Evolutionary conservation across 1,140 invertebrate genomes (phyloP).

Genomic region (Heliothis virescens): DNA sequence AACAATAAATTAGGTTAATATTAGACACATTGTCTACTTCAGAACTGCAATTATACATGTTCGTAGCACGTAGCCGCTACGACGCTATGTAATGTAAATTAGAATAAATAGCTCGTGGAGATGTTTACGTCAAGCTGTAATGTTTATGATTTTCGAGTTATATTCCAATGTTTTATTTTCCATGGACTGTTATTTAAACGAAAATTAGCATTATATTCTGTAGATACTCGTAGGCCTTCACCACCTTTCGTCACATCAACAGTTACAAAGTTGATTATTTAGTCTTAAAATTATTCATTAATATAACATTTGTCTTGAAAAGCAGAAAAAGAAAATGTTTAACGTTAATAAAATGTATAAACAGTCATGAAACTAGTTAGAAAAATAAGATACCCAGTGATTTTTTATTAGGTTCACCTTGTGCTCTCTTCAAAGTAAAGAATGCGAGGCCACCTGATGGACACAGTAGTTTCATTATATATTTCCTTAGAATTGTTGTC

Average conservation of each 20-base stretch:
- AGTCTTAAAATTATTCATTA: too few relatives aligned
- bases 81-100: background rate
- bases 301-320: too few relatives aligned
- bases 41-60: background rate
- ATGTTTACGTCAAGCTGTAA: background rate
- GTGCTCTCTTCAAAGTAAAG: background rate
- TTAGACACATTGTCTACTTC: background rate
- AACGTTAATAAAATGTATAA: too few relatives aligned
- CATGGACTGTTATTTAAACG: background rate
- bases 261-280: too few relatives aligned
- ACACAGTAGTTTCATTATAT: background rate
- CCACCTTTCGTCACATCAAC: too few relatives aligned
- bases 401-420: background rate
- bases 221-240: background rate
- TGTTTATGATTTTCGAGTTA: background rate
- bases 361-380: too few relatives aligned
- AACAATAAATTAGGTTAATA: background rate
- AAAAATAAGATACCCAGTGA: too few relatives aligned
- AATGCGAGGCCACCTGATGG: slow-evolving; percentile 16
- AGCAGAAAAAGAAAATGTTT: too few relatives aligned
- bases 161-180: too few relatives aligned
- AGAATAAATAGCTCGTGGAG: background rate
- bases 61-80: background rate
- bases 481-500: background rate
- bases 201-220: background rate